These are phyloP conservation scores for Mythimna vitellina DNA, from an alignment of 2,888 invertebrate genomes.

Conservation along the genomic window DNA sequence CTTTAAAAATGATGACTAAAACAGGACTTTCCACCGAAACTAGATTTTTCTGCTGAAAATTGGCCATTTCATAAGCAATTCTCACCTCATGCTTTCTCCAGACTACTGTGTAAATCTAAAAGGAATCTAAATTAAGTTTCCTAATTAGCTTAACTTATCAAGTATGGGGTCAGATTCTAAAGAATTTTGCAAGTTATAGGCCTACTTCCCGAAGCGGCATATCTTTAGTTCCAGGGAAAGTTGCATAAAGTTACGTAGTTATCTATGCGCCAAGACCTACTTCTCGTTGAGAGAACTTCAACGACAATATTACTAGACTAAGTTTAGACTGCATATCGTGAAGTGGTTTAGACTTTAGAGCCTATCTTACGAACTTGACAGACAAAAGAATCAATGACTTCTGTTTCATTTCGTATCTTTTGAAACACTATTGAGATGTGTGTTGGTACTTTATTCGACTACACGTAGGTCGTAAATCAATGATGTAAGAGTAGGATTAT, in stretches of 20 bases:
- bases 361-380: not conserved
- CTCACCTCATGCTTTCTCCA: not conserved
- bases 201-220: conserved; percentile 29
- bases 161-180: conserved; percentile 16
- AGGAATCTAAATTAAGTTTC: not conserved
- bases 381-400: conserved; percentile 10
- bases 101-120: not conserved
- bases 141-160: conserved; percentile 19
- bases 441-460: not conserved
- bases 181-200: conserved; percentile 39
- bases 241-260: conserved; percentile 42
- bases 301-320: conserved; percentile 22
- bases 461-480: conserved; percentile 32
- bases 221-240: conserved; percentile 30
- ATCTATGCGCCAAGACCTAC: conserved; percentile 48
- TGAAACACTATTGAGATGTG: conserved; percentile 1
- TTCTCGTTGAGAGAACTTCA: conserved; percentile 41
- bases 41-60: too few species aligned
- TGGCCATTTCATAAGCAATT: too few species aligned
- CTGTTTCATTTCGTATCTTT: conserved; percentile 19
- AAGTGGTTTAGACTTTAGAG: conserved; percentile 25
- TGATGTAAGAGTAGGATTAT: conserved; percentile 30
- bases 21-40: too few species aligned
- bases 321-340: conserved; percentile 33
- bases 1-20: too few species aligned